These are phyloP conservation scores for Nesoenas mayeri DNA, from an alignment of 2,113 vertebrate genomes.

Conservation along the genomic window DNA sequence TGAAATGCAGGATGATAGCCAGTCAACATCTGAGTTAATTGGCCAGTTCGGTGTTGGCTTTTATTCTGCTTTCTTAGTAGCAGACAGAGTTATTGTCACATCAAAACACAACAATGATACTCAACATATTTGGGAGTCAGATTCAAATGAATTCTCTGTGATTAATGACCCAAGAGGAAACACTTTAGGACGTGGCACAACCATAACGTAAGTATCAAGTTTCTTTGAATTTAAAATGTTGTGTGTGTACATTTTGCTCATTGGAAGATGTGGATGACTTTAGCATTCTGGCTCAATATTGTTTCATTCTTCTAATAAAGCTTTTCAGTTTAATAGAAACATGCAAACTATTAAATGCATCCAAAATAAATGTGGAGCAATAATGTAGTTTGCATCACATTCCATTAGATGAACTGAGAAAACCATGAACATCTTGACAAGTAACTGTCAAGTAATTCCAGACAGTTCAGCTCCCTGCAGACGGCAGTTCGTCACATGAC, in stretches of 20 bases:
- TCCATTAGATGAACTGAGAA: neutral
- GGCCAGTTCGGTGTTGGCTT: constrained; percentile 99
- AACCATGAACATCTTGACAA: neutral
- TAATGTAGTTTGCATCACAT: neutral
- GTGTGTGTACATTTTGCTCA: neutral
- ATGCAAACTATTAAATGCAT: neutral
- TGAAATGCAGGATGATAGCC: constrained; percentile 88
- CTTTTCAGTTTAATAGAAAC: neutral
- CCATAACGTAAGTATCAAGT: constrained; percentile 87
- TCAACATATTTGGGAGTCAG: constrained; percentile 98
- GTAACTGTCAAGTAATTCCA: neutral
- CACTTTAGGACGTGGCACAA: constrained; percentile 93
- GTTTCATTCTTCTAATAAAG: neutral
- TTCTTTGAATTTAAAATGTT: neutral
- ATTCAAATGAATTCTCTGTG: constrained; percentile 95
- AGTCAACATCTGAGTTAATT: constrained; percentile 97
- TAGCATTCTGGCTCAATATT: rapidly evolving
- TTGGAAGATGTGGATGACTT: neutral
- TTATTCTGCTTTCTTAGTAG: constrained; percentile 98
- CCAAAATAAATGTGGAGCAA: neutral
- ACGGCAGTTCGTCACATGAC: neutral
- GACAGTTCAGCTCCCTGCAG: neutral
- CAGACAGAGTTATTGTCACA: constrained; percentile 96
- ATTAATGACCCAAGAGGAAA: constrained; percentile 92
- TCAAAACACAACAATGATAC: constrained; percentile 97